Base-by-base conservation (phyloP, 2,888 invertebrate genomes). In the Lycocerus yunnanus region DNA sequence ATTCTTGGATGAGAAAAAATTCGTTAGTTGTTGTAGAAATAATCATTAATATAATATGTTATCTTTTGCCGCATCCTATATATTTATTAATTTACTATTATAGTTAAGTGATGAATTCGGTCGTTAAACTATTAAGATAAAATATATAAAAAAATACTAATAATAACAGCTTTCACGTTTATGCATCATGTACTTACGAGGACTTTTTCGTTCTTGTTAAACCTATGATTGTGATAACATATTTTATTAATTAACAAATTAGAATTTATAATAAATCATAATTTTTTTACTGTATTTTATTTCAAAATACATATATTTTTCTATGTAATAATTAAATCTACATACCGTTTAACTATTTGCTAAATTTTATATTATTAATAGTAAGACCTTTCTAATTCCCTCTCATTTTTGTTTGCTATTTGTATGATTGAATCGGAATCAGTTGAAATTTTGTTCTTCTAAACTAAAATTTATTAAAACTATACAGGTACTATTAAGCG, bases 311-410 rank as follows among this genome's bases (percentile, higher is more conserved):
- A 84, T 84, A 82, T 82, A 81, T 76, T 80, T 78, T 79, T 82
- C 78, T 83, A 81, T 84, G 84, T 84, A 83, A 43, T 43, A 43
- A 84, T 76, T 86, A 86, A 85, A 85, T 81, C 86, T 87, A 87
- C 84, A 78, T 85, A 86, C 83, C 85, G 84, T 81, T 86, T 85
- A 86, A 86, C 86, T 87, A 86, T 86, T 81, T 76, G 82, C 85
- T 86, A 85, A 84, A 85, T 84, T 85, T 85, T 85, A 84, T 85
- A 84, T 85, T 84, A 85, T 86, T 83, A 83, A 84, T 85, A 85
- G 84, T 86, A 86, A 85, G 85, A 86, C 84, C 83, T 84, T 85
- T 67, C 75, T 75, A 75, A 72, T 71, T 72, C 58, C 71, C 58
- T 72, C 66, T 66, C 66, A 63, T 59, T 43, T 27, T 43, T 43